These are phyloP conservation scores for Acanthopagrus latus DNA, from an alignment of 2,797 vertebrate genomes.

Conservation along the genomic window DNA sequence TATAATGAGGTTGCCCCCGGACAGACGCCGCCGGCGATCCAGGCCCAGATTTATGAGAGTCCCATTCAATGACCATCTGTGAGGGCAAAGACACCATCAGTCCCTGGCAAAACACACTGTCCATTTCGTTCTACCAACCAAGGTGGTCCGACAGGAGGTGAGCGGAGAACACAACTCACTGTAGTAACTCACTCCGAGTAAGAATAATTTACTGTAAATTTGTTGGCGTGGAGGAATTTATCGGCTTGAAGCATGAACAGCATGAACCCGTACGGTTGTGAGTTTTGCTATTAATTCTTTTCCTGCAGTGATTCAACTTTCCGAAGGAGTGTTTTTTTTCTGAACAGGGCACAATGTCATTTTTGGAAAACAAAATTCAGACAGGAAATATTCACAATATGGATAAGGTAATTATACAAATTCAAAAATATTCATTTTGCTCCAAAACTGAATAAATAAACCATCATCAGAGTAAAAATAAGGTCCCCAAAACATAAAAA, in stretches of 20 bases:
- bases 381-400: too few relatives aligned
- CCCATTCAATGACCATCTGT: conserved; percentile 92
- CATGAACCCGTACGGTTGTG: background rate
- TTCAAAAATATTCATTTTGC: too few relatives aligned
- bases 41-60: conserved; percentile 87
- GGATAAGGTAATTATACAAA: too few relatives aligned
- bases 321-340: background rate
- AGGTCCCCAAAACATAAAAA: too few relatives aligned
- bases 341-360: too few relatives aligned
- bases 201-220: conserved; percentile 45
- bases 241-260: conserved; percentile 10
- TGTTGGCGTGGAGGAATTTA: conserved; percentile 16
- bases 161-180: conserved; percentile 53
- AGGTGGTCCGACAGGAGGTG: conserved; percentile 67
- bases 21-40: conserved; percentile 86
- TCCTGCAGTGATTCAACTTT: conserved; percentile 12
- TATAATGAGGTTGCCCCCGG: conserved; percentile 90
- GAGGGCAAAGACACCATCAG: conserved; percentile 85
- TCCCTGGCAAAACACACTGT: conserved; percentile 65
- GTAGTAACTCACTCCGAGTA: conserved; percentile 41
- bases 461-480: too few relatives aligned
- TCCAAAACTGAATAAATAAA: too few relatives aligned
- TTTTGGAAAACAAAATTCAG: too few relatives aligned
- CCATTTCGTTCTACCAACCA: conserved; percentile 58
- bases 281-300: conserved; percentile 12